Percentiles rank a stretch among this genome's conserved stretches.
Conservation (phyloP, 2,113 vertebrate genomes). For the Aptenodytes forsteri region DNA sequence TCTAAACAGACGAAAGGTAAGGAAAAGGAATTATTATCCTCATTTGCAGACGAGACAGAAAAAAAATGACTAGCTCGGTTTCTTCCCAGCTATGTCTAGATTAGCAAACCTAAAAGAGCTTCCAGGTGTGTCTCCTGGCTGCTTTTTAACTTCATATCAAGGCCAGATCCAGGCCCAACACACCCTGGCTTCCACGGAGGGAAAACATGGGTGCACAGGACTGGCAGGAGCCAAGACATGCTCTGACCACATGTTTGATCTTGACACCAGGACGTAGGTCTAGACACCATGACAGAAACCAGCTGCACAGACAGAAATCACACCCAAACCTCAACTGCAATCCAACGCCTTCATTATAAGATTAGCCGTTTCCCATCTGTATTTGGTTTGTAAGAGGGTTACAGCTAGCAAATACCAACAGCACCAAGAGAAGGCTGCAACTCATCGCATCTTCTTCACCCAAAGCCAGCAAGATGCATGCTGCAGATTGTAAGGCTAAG, state of each 20-base stretch:
- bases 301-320: background rate
- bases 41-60: conserved; percentile 15
- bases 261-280: background rate
- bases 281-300: background rate
- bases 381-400: background rate
- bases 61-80: background rate
- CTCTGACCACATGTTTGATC: background rate
- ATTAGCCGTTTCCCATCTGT: background rate
- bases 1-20: background rate
- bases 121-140: background rate
- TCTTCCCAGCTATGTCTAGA: background rate
- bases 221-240: rapidly evolving
- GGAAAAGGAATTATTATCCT: conserved; percentile 19
- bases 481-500: background rate
- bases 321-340: background rate
- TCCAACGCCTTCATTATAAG: background rate
- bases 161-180: background rate
- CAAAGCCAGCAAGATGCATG: background rate
- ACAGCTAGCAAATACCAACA: background rate
- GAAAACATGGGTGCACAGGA: background rate
- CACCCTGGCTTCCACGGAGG: background rate
- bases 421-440: background rate
- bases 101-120: background rate
- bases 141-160: background rate
- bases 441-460: background rate